phyloP scores from a whole-genome alignment of 2,797 vertebrate genomes.

The Diplodus sargus region DNA sequence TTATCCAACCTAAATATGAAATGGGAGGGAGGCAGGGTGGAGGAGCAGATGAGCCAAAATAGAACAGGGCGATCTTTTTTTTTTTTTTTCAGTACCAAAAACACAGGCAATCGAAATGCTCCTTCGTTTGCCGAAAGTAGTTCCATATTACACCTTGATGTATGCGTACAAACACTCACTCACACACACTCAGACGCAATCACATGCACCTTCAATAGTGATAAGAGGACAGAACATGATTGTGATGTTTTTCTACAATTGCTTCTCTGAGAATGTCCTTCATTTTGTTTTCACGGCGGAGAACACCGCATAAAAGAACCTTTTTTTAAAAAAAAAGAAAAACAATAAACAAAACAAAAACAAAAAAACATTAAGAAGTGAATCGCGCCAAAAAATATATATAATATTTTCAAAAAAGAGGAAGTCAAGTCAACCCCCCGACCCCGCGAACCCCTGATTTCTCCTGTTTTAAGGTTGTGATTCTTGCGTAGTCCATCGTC shows the following conservation, averaged over 20 bases:
- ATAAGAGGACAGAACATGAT: slow-evolving; percentile 78
- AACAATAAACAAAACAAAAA: slow-evolving; percentile 48
- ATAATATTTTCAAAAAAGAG: slow-evolving; percentile 79
- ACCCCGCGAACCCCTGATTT: slow-evolving; percentile 63
- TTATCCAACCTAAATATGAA: slow-evolving; percentile 58
- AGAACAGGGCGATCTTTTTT: slow-evolving; percentile 72
- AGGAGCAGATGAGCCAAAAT: slow-evolving; percentile 70
- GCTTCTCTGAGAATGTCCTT: slow-evolving; percentile 85
- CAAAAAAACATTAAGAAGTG: slow-evolving; percentile 69
- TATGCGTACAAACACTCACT: slow-evolving; percentile 75
- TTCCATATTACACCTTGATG: slow-evolving; percentile 82
- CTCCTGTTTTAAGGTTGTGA: slow-evolving; percentile 50
- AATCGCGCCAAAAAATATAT: slow-evolving; percentile 78
- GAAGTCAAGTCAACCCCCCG: slow-evolving; percentile 64
- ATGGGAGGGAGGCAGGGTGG: slow-evolving; percentile 53
- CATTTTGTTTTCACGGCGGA: slow-evolving; percentile 79
- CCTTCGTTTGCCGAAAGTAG: slow-evolving; percentile 77
- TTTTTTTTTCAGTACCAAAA: slow-evolving; percentile 80
- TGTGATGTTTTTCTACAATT: slow-evolving; percentile 76
- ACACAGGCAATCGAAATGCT: slow-evolving; percentile 78
- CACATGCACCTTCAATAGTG: slow-evolving; percentile 79
- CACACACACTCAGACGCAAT: slow-evolving; percentile 73
- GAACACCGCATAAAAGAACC: slow-evolving; percentile 72
- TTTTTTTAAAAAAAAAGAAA: slow-evolving; percentile 44
- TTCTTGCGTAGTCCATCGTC: slow-evolving; percentile 42